Evolutionary conservation across 1,140 invertebrate genomes (phyloP), one percentile per base, ranked within the genome.

Genomic region (Orius insidiosus): DNA sequence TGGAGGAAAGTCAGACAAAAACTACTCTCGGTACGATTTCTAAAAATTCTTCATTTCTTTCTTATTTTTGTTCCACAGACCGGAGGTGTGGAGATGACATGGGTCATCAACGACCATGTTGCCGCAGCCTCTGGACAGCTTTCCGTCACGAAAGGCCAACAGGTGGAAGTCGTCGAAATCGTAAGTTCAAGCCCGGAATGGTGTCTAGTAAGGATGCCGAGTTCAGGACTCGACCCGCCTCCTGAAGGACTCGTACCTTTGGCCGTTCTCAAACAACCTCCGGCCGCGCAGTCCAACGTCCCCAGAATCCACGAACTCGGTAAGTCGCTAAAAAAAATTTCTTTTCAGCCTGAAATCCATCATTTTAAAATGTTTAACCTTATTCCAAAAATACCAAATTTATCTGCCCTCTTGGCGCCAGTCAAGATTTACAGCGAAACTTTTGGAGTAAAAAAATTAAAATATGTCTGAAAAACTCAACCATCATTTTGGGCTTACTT

Each of bases 131-230:
- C 74, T 9, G 74, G 76, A 31, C 85, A 89, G 60, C 58, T 89
- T 49, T 75, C 71, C 15, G 85, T 90, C 6, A 68, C 63, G 36
- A 87, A 87, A 58, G 85, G 85, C 7, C 88, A 93, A 62, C 87
- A 93, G 45, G 47, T 94, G 37, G 89, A 94, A 58, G 78, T 94
- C 42, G 59, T 94, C 41, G 88, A 93, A 56, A 66, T 75, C 40
- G 60, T 62, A 53, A 53, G 60, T 47, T 57, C 68, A 55, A 53
- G 71, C 55, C 63, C 54, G 9, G 75, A 73, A 56, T 76, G 70
- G 65, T 77, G 76, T 67, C 59, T 75, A 54, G 68, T 79, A 40
- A 68, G 76, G 41, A 61, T 67, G 60, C 62, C 65, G 6, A 63
- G 60, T 9, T 60, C 68, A 57, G 75, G 71, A 48, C 61, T 65